Evolutionary conservation across 2,113 vertebrate genomes (phyloP).

Genomic region (Tor tambroides): DNA sequence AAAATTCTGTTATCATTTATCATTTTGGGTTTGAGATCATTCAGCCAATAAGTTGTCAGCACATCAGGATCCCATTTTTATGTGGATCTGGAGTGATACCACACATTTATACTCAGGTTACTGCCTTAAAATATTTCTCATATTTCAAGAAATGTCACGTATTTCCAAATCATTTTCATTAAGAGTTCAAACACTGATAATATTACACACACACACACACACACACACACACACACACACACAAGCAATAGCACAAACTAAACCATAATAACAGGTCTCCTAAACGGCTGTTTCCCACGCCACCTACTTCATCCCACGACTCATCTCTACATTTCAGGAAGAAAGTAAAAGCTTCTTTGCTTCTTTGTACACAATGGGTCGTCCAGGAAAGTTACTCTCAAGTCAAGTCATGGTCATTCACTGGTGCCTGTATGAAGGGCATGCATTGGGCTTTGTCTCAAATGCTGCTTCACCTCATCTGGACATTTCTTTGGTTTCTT

Average conservation of each 20-base stretch:
- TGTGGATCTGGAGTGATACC: neutral
- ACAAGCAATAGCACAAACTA: neutral
- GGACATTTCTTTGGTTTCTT: slow-evolving; percentile 60
- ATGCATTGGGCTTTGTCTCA: slow-evolving; percentile 74
- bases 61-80: neutral
- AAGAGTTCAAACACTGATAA: neutral
- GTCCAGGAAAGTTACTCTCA: slow-evolving; percentile 79
- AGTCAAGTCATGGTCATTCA: slow-evolving; percentile 83
- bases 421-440: slow-evolving; percentile 77
- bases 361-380: slow-evolving; percentile 67
- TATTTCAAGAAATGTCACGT: neutral
- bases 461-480: slow-evolving; percentile 62
- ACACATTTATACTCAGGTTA: neutral
- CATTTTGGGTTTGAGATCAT: too few relatives aligned
- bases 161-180: neutral
- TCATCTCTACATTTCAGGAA: slow-evolving; percentile 7
- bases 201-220: neutral
- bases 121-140: neutral
- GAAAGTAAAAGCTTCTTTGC: neutral
- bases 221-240: neutral
- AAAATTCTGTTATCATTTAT: too few relatives aligned
- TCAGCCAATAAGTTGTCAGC: neutral
- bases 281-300: neutral
- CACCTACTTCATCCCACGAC: slow-evolving; percentile 5
- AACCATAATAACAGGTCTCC: slow-evolving; percentile 3